Evolutionary conservation across 2,888 invertebrate genomes (phyloP).

Genomic region (Byasa hedistus): DNA sequence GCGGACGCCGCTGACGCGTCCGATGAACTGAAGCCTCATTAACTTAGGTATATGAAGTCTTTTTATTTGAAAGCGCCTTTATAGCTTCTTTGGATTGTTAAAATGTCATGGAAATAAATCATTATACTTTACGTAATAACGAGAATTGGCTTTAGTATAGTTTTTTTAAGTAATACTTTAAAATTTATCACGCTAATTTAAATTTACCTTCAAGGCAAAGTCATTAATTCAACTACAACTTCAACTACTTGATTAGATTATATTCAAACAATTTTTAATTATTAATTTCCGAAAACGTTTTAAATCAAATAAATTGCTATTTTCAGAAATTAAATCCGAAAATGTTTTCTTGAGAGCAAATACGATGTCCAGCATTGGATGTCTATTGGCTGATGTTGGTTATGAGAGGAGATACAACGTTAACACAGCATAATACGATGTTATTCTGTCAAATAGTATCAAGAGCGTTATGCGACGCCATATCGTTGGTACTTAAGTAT

Average conservation of each 20-base stretch:
- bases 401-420: background rate
- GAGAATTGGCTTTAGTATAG: background rate
- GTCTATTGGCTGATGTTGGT: too few relatives aligned
- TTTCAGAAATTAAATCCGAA: too few relatives aligned
- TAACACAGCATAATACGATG: background rate
- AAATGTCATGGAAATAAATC: background rate
- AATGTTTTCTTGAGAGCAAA: too few relatives aligned
- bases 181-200: too few relatives aligned
- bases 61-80: slow-evolving; percentile 56
- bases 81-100: slow-evolving; percentile 18
- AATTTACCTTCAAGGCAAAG: too few relatives aligned
- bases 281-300: too few relatives aligned
- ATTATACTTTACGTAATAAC: background rate
- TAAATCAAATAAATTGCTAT: too few relatives aligned
- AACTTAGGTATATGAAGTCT: slow-evolving; percentile 56
- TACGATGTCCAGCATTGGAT: too few relatives aligned
- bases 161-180: too few relatives aligned
- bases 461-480: background rate
- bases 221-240: too few relatives aligned
- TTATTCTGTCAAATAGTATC: background rate
- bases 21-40: slow-evolving; percentile 61
- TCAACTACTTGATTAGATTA: too few relatives aligned
- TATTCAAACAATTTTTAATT: too few relatives aligned
- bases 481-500: background rate
- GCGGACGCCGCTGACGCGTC: slow-evolving; percentile 48